Evolutionary conservation across 2,888 invertebrate genomes (phyloP).

Genomic region (Meganola albula): DNA sequence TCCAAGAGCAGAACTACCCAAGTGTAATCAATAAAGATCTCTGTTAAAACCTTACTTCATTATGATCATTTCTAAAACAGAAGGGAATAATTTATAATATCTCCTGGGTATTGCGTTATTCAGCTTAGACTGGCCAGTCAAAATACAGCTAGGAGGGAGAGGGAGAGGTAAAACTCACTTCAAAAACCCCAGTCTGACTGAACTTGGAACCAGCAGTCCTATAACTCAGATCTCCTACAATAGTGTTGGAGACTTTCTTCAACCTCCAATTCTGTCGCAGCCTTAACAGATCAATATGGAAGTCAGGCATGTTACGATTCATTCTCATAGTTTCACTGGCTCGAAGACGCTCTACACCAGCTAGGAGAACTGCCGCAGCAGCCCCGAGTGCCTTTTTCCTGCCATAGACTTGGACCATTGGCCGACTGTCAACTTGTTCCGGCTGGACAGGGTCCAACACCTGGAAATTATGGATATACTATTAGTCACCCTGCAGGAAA

Average conservation of each 20-base stretch:
- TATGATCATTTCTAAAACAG: too few relatives aligned
- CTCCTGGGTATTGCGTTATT: too few relatives aligned
- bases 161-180: conserved; percentile 84
- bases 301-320: conserved; percentile 87
- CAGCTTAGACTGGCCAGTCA: too few relatives aligned
- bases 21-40: too few relatives aligned
- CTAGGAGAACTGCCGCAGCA: conserved; percentile 89
- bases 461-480: conserved; percentile 46
- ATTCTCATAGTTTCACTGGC: conserved; percentile 88
- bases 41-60: too few relatives aligned
- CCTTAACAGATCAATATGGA: conserved; percentile 93
- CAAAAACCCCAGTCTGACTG: conserved; percentile 95
- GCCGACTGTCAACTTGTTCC: conserved; percentile 87
- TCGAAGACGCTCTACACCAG: conserved; percentile 91
- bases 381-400: conserved; percentile 94
- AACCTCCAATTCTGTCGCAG: conserved; percentile 95
- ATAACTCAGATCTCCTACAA: conserved; percentile 97
- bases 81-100: too few relatives aligned
- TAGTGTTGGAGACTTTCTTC: conserved; percentile 96
- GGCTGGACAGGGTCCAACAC: conserved; percentile 93
- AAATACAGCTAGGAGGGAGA: too few relatives aligned
- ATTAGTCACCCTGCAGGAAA: too few relatives aligned
- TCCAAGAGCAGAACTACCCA: too few relatives aligned
- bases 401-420: conserved; percentile 93
- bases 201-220: conserved; percentile 97